Conservation (phyloP, 1,140 invertebrate genomes). For the Radopholus similis region DNA sequence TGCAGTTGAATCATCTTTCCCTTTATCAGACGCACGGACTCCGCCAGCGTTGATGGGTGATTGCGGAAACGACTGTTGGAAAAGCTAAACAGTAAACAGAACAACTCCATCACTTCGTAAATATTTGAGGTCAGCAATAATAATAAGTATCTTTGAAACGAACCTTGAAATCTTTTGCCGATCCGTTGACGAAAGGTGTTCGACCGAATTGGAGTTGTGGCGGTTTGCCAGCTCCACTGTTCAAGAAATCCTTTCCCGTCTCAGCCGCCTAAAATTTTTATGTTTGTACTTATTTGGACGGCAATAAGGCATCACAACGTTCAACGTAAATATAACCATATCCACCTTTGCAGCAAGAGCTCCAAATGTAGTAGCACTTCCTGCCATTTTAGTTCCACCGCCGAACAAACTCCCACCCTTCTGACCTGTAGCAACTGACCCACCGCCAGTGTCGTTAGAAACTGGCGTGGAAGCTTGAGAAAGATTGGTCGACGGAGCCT, state of each 20-base stretch:
- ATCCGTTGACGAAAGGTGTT: neutral
- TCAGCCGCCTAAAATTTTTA: neutral
- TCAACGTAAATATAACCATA: neutral
- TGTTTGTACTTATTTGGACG: no score
- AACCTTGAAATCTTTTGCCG: constrained; percentile 22
- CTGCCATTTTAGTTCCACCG: neutral
- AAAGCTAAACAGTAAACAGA: neutral
- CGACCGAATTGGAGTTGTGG: constrained; percentile 2
- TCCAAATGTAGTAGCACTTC: constrained; percentile 14
- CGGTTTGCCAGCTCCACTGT: neutral
- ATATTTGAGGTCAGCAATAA: neutral
- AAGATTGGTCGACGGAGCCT: no score
- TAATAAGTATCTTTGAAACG: neutral
- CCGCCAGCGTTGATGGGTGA: neutral
- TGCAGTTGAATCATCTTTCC: neutral
- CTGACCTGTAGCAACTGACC: neutral
- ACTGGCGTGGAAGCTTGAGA: neutral
- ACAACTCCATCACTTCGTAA: no score
- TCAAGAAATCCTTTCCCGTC: constrained; percentile 5
- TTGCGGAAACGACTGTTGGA: constrained; percentile 3
- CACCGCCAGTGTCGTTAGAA: neutral
- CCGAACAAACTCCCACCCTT: constrained; percentile 10
- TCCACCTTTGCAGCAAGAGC: constrained; percentile 5
- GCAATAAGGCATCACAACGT: neutral
- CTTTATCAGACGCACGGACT: neutral